Conservation (phyloP, 2,888 invertebrate species). For the Lithophane ornitopus region DNA sequence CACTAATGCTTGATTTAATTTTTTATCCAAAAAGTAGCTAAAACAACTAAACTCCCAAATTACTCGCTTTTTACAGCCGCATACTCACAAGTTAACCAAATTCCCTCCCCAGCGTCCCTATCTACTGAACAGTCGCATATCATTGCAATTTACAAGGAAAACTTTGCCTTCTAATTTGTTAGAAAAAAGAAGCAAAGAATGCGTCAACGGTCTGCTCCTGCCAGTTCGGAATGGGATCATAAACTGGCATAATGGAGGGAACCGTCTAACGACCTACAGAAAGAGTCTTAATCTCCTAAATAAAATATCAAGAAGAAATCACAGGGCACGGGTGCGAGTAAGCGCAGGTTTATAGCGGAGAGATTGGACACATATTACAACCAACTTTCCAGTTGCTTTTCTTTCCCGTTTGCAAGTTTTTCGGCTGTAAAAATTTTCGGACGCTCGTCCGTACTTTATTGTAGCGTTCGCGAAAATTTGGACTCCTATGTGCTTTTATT, state of each 20-base stretch:
- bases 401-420: constrained; percentile 58
- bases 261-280: constrained; percentile 81
- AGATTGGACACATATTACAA: constrained; percentile 78
- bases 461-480: constrained; percentile 3
- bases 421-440: constrained; percentile 35
- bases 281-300: constrained; percentile 84
- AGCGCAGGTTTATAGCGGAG: constrained; percentile 76
- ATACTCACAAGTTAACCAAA: constrained; percentile 33
- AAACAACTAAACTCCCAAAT: constrained; percentile 34
- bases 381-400: constrained; percentile 45
- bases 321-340: constrained; percentile 74
- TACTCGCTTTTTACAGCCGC: background rate
- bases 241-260: constrained; percentile 84
- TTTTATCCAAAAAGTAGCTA: constrained; percentile 11
- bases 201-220: constrained; percentile 79
- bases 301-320: constrained; percentile 89
- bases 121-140: constrained; percentile 65
- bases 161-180: constrained; percentile 74
- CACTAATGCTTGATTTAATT: constrained; percentile 25
- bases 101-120: constrained; percentile 24
- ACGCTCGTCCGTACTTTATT: constrained; percentile 29
- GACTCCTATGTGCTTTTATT: constrained; percentile 31
- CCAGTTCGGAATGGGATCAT: constrained; percentile 80
- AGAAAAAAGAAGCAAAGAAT: constrained; percentile 68
- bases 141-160: constrained; percentile 76